Evolutionary conservation across 2,113 vertebrate genomes (phyloP).

Genomic region (Amazona guildingii): DNA sequence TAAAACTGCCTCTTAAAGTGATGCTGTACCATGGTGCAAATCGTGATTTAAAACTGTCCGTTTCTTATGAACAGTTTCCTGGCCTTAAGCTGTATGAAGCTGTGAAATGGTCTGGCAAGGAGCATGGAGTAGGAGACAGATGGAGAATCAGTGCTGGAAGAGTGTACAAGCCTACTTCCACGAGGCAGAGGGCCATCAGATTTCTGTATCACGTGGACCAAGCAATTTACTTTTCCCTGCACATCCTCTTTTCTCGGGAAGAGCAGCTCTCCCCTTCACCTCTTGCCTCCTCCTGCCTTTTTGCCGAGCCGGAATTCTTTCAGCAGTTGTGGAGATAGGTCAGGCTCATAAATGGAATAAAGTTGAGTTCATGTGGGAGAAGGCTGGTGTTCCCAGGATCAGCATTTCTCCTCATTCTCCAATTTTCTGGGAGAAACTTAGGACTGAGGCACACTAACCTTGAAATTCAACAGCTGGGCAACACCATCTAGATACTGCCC

Average conservation of each 20-base stretch:
- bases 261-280: background rate
- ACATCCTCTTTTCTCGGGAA: background rate
- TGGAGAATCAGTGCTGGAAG: conserved; percentile 34
- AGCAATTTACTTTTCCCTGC: background rate
- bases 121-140: background rate
- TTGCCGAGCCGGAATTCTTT: background rate
- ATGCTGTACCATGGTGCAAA: background rate
- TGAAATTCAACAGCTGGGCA: background rate
- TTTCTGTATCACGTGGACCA: background rate
- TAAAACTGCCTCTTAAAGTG: background rate
- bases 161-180: background rate
- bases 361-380: background rate
- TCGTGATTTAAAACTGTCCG: background rate
- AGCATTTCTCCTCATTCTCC: background rate
- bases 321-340: background rate
- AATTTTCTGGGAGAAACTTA: background rate
- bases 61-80: background rate
- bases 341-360: background rate
- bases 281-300: background rate
- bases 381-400: background rate
- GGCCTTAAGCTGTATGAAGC: conserved; percentile 6
- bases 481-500: background rate
- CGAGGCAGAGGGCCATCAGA: conserved; percentile 4
- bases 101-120: conserved; percentile 45
- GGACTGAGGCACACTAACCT: background rate